phyloP scores from a whole-genome alignment of 2,797 vertebrate genomes.

The Myotis vivesi region DNA sequence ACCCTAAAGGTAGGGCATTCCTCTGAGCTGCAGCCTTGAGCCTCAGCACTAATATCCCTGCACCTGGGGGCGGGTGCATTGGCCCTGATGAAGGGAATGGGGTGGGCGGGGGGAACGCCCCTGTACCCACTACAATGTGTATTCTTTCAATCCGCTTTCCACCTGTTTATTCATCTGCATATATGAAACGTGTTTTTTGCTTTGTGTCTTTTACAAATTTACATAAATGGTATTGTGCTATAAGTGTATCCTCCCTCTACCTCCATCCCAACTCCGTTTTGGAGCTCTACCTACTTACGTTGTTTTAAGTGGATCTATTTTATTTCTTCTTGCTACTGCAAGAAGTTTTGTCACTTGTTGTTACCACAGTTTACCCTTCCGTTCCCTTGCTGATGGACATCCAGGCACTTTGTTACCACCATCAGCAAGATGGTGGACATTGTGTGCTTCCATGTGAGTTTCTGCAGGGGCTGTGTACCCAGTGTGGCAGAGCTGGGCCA shows the following conservation, averaged over 20 bases:
- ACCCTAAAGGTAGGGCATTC: not conserved
- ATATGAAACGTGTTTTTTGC: not conserved
- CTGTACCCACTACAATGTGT: not conserved
- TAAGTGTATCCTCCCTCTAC: not conserved
- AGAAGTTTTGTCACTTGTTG: not conserved
- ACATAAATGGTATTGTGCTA: not conserved
- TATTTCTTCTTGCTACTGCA: not conserved
- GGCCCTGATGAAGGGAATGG: not conserved
- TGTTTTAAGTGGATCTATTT: not conserved
- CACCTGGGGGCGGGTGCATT: not conserved
- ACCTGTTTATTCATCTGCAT: not conserved
- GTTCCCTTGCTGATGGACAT: not conserved
- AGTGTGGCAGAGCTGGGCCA: not conserved
- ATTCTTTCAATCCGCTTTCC: not conserved
- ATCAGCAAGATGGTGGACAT: not conserved
- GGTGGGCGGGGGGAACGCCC: not conserved
- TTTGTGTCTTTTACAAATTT: not conserved
- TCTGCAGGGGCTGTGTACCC: not conserved
- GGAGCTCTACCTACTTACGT: not conserved
- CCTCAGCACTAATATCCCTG: not conserved
- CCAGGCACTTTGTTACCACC: not conserved
- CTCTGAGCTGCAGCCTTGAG: not conserved
- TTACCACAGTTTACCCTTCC: not conserved
- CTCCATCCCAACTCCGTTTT: not conserved
- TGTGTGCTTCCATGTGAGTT: not conserved